These are phyloP conservation scores for Acanthopleura granulata DNA, from an alignment of 2,888 invertebrate genomes.

Conservation along the genomic window DNA sequence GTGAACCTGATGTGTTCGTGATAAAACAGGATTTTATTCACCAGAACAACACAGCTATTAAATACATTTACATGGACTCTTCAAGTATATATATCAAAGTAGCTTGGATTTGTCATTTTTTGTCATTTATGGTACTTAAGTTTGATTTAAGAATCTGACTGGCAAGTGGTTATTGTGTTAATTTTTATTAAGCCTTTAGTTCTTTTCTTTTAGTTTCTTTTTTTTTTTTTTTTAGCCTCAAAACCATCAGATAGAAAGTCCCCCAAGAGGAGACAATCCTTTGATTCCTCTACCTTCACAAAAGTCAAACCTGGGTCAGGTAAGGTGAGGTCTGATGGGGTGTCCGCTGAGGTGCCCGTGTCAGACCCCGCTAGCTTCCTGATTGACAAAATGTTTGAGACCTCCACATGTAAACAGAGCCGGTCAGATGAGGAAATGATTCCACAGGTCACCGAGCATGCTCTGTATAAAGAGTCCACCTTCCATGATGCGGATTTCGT, in stretches of 20 bases:
- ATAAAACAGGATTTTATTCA: too few species aligned
- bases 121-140: too few species aligned
- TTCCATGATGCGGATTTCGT: conserved; percentile 33
- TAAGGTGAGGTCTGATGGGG: not conserved
- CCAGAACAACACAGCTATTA: too few species aligned
- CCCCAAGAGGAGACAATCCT: conserved; percentile 21
- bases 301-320: not conserved
- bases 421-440: not conserved
- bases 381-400: conserved; percentile 60
- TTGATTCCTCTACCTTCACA: conserved; percentile 21
- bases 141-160: too few species aligned
- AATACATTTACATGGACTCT: too few species aligned
- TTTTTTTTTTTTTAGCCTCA: too few species aligned
- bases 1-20: too few species aligned
- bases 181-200: too few species aligned
- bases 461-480: conserved; percentile 50
- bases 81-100: too few species aligned
- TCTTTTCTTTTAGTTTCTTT: too few species aligned
- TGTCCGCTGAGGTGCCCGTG: not conserved
- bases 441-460: conserved; percentile 41
- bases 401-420: not conserved
- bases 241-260: conserved; percentile 14
- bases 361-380: conserved; percentile 51
- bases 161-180: too few species aligned
- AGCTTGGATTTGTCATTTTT: too few species aligned